Evolutionary conservation across 2,888 invertebrate genomes (phyloP).

Genomic region (Odontocolon sp.): DNA sequence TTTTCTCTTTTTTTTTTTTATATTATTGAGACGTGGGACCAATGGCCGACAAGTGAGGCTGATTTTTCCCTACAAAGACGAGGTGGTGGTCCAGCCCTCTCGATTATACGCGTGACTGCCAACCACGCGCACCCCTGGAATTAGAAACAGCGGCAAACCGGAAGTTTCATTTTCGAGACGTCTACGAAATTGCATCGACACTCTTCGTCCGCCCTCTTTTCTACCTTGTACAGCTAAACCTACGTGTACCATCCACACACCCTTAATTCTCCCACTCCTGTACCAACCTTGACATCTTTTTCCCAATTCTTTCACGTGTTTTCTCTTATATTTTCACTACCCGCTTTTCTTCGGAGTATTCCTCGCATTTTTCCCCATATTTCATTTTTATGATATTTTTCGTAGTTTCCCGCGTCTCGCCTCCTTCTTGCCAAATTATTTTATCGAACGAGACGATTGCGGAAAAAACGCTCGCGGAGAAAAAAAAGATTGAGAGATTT

Average conservation of each 20-base stretch:
- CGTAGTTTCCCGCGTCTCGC: slow-evolving; percentile 27
- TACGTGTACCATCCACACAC: slow-evolving; percentile 1
- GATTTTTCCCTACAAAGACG: slow-evolving; percentile 8
- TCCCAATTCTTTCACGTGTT: background rate
- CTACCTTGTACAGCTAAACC: slow-evolving; percentile 17
- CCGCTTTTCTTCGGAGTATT: background rate
- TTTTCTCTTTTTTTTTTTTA: background rate
- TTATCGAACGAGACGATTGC: slow-evolving; percentile 37
- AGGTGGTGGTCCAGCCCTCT: background rate
- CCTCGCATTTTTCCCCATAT: slow-evolving; percentile 13
- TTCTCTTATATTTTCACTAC: slow-evolving; percentile 31
- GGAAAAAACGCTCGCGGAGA: no score
- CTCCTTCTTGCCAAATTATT: slow-evolving; percentile 47
- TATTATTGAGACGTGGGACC: slow-evolving; percentile 56
- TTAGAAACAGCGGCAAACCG: slow-evolving; percentile 17
- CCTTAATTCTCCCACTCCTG: background rate
- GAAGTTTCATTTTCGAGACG: slow-evolving; percentile 56
- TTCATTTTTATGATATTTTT: background rate
- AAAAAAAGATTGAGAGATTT: no score
- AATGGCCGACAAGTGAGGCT: slow-evolving; percentile 51
- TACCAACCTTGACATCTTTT: slow-evolving; percentile 13
- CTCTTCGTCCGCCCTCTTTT: slow-evolving; percentile 48
- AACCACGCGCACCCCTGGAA: slow-evolving; percentile 15
- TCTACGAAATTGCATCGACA: slow-evolving; percentile 50
- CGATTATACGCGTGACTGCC: slow-evolving; percentile 40